phyloP scores from a whole-genome alignment of 2,888 invertebrate genomes.

The Agrochola litura region DNA sequence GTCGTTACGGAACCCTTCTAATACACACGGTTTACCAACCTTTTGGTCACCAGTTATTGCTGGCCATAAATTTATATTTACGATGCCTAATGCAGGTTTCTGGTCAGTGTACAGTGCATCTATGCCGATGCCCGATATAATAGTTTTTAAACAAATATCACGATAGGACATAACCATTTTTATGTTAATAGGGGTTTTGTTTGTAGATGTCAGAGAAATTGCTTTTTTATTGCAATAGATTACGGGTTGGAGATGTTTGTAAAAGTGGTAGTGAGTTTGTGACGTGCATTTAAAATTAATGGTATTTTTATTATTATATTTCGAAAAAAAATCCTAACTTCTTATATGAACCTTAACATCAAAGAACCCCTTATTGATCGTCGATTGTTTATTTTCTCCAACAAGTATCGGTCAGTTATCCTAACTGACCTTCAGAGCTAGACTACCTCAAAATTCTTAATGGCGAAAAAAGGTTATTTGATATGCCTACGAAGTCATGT shows the following conservation, averaged over 20 bases:
- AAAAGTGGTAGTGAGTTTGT: not conserved
- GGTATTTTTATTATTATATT: not conserved
- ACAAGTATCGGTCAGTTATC: not conserved
- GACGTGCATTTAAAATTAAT: not conserved
- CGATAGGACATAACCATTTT: constrained; percentile 54
- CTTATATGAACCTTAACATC: not conserved
- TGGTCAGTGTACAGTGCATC: constrained; percentile 75
- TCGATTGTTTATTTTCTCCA: not conserved
- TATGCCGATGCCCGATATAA: constrained; percentile 69
- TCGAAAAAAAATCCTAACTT: too few species aligned
- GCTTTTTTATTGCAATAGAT: constrained; percentile 24
- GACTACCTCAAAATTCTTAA: not conserved
- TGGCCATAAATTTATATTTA: constrained; percentile 85
- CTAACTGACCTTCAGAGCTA: not conserved
- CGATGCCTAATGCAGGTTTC: constrained; percentile 82
- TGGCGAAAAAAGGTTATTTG: not conserved
- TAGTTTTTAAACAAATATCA: constrained; percentile 72
- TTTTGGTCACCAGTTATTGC: constrained; percentile 77
- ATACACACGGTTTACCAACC: constrained; percentile 49
- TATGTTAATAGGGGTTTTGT: constrained; percentile 41
- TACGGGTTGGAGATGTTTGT: not conserved
- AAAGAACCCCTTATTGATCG: not conserved
- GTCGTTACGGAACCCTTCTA: constrained; percentile 62
- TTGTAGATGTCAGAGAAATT: not conserved
- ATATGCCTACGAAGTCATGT: not conserved